A percentile compares a stretch with the other conserved stretches of the same genome.
Evolutionary conservation across 2,113 vertebrate genomes (phyloP).

Genomic region (Burhinus bistriatus): DNA sequence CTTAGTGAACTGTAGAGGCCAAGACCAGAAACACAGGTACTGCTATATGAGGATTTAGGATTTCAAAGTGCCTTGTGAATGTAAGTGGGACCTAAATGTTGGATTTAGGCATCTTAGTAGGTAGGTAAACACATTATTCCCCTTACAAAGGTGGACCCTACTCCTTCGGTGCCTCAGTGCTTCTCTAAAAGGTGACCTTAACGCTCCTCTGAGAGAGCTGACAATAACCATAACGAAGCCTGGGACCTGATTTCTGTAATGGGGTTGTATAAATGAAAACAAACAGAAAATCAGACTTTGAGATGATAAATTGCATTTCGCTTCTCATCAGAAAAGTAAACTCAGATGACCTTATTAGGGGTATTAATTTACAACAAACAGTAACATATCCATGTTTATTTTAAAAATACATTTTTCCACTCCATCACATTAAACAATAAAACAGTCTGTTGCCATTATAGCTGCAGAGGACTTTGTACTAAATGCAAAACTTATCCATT

Average conservation of each 20-base stretch:
- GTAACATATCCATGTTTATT: neutral
- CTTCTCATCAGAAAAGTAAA: neutral
- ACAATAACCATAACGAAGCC: neutral
- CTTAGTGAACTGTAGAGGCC: neutral
- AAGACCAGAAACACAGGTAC: neutral
- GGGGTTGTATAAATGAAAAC: neutral
- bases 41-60: neutral
- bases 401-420: neutral
- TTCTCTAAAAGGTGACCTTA: neutral
- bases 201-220: neutral
- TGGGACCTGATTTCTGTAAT: neutral
- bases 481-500: neutral
- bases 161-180: neutral
- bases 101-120: neutral
- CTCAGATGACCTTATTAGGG: neutral
- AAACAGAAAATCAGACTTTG: neutral
- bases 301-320: neutral
- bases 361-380: neutral
- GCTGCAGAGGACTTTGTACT: neutral
- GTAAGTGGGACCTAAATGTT: neutral
- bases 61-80: neutral
- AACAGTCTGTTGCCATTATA: neutral
- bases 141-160: neutral
- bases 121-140: neutral
- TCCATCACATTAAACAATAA: neutral